Percentiles rank a stretch among this genome's conserved stretches.
phyloP scores from a whole-genome alignment of 2,888 invertebrate genomes.

The Neoitamus cyanurus region DNA sequence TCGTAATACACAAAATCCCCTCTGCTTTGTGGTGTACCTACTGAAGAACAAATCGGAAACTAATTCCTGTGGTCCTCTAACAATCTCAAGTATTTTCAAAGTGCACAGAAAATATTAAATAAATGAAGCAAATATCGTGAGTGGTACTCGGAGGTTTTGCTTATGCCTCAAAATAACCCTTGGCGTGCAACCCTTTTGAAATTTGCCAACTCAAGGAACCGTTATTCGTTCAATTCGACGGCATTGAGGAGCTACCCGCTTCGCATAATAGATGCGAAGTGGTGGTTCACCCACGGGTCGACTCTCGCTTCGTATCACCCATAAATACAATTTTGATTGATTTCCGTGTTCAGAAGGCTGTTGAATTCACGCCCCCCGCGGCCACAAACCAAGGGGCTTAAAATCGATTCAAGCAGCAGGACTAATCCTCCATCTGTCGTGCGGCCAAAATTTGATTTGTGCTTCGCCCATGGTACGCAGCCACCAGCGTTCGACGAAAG shows the following conservation, averaged over 20 bases:
- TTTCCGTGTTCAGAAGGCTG: constrained; percentile 26
- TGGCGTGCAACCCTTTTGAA: constrained; percentile 4
- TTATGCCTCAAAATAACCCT: not conserved
- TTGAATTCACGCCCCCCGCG: constrained; percentile 38
- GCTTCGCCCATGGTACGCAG: not conserved
- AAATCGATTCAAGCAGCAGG: constrained; percentile 14
- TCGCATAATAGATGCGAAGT: constrained; percentile 17
- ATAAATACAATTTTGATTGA: constrained; percentile 46
- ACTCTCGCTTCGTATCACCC: constrained; percentile 35
- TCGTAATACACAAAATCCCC: not conserved
- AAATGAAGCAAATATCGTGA: not conserved
- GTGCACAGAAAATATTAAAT: constrained; percentile 11
- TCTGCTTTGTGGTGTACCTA: not conserved
- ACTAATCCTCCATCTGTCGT: constrained; percentile 43
- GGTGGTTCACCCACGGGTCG: constrained; percentile 6
- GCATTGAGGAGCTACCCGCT: not conserved
- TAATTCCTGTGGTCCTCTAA: not conserved
- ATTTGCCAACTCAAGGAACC: not conserved
- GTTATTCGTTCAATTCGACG: not conserved
- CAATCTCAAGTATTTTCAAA: not conserved
- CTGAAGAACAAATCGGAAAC: not conserved
- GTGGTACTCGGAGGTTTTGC: not conserved
- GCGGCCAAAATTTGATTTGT: constrained; percentile 30
- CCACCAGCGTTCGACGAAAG: not conserved
- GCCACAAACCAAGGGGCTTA: constrained; percentile 36